Evolutionary conservation across 2,888 invertebrate species (phyloP), one percentile per base, ranked within the genome.

Genomic region (Thymelicus lineola): DNA sequence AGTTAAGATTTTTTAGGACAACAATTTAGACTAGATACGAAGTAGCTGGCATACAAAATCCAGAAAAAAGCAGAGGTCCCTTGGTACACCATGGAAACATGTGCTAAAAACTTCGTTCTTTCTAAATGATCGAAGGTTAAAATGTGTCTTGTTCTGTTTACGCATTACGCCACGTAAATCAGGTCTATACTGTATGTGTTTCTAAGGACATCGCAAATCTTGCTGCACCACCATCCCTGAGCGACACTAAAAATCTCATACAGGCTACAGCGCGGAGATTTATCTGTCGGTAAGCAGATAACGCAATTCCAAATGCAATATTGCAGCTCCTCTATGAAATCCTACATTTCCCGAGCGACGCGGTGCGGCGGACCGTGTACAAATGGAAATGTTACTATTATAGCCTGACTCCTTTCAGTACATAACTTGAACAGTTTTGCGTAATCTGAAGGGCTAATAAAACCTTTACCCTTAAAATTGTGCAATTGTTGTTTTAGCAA

Each of bases 211-310:
- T 65, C 45, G 57, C 65, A 65, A 65, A 65, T 65, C 45, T 14
- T n/a, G 35, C 17, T 58, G 71, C 60, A 42, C 53, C 70, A 17
- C 59, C 61, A 57, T 74, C 66, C 38, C 58, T 7, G 42, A 69
- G 42, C 48, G 65, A 57, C 68, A 72, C 74, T 74, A 75, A 75
- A 70, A 74, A 69, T 73, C 66, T 61, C 72, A 70, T 73, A 71
- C 73, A 28, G 28, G 28, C 28, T 28, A 28, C 28, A 71, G 58
- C 73, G 66, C 55, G 28, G 48, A 70, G 62, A 71, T 73, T 70
- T 73, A 73, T 75, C 74, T 71, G 55, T 12, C 71, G 64, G 70
- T 67, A 68, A 62, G 60, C 72, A 74, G 73, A 74, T 74, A 75
- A 71, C 67, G 75, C 72, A 72, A 72, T 72, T 72, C 62, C 74